Base-by-base conservation (phyloP, 2,797 vertebrate species). In the Enteromius fasciolatus region DNA sequence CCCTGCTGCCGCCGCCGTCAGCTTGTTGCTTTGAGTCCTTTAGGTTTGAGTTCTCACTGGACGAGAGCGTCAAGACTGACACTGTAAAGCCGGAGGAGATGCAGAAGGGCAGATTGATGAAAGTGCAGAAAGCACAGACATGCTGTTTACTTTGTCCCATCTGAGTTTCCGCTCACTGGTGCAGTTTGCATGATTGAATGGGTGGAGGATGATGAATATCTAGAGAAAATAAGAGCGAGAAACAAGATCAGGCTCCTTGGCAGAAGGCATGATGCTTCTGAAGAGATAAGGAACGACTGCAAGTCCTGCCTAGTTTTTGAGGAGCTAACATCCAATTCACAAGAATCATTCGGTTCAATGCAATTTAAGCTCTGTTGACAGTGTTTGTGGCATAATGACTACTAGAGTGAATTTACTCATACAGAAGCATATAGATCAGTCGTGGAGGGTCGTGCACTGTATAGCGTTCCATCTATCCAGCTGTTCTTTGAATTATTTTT, bases 221-320 rank as follows among this genome's bases (percentile, higher is more conserved):
- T 90, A 66, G 41, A 57, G 44, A 64, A 57, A 87, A 79, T 81
- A 76, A 63, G 17, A 46, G 57, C 41, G 2, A 80, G 33, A 52
- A 69, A 83, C n/a, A 81, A 18, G 57, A 78, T 79, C 33, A 81
- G 28, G 75, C 6, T 12, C 57, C n/a, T 66, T 76, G 86, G 87
- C 57, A 68, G 41, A 83, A 88, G 87, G 86, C 88, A 68, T 87
- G 72, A 87, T 82, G 73, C 78, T 15, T 54, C 31, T 50, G 8
- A 50, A 63, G 72, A 78, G 52, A 69, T n/a, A 54, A 31, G 36
- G 20, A 69, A 25, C 20, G 25, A 78, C 33, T 23, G 46, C 63
- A 39, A 31, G 10, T 44, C 31, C 18, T 57, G 36, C 20, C 46
- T 80, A 69, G 66, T 70, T 23, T 41, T 48, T 4, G 23, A 33